Evolutionary conservation across 2,113 vertebrate genomes (phyloP).

Genomic region (Python bivittatus): DNA sequence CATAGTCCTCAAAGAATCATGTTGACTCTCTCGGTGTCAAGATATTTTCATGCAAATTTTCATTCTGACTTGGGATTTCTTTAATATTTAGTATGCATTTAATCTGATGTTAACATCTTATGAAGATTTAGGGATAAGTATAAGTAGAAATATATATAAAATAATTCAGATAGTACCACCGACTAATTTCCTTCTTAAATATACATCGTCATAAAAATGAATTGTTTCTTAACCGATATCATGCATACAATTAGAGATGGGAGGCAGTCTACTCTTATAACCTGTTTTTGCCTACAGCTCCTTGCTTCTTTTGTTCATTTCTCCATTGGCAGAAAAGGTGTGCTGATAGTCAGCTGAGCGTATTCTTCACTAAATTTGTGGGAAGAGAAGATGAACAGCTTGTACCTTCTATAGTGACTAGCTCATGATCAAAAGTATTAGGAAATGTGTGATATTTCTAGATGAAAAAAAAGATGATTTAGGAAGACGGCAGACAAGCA

Average conservation of each 20-base stretch:
- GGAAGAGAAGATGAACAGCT: not conserved
- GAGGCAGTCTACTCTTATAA: not conserved
- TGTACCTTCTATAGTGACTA: not conserved
- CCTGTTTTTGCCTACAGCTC: not conserved
- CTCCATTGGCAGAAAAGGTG: not conserved
- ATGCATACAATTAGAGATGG: not conserved
- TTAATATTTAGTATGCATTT: not conserved
- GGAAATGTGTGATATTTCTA: not conserved
- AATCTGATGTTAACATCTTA: not conserved
- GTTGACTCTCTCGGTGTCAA: not conserved
- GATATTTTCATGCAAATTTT: not conserved
- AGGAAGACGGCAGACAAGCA: not conserved
- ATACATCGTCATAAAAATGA: not conserved
- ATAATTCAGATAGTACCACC: not conserved
- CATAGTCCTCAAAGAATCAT: not conserved
- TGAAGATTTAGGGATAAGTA: not conserved
- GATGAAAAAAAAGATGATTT: not conserved
- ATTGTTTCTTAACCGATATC: not conserved
- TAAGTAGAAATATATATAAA: not conserved
- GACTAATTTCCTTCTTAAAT: not conserved
- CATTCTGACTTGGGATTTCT: not conserved
- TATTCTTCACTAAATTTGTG: not conserved
- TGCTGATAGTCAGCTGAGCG: not conserved
- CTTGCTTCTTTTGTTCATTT: not conserved
- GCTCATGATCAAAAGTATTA: too few species aligned